phyloP scores from a whole-genome alignment of 2,797 vertebrate species.

The Poecilia gillii region DNA sequence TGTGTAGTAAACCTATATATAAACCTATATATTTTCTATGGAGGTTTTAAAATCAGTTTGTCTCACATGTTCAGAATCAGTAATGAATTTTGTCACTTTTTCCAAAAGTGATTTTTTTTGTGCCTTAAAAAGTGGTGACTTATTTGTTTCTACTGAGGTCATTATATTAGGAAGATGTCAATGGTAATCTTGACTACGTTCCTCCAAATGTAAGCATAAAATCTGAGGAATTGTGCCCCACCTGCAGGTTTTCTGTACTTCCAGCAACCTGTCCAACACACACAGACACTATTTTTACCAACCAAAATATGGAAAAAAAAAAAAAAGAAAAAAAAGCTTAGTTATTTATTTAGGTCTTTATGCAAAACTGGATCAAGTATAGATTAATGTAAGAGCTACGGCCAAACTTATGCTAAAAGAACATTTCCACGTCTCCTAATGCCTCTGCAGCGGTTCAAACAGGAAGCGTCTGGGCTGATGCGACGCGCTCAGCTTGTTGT shows the following conservation, averaged over 20 bases:
- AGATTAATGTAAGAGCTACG: not conserved
- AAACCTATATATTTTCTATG: not conserved
- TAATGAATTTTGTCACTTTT: not conserved
- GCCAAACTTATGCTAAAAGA: not conserved
- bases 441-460: not conserved
- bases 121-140: not conserved
- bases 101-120: too few species aligned
- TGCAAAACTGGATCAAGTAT: not conserved
- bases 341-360: not conserved
- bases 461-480: not conserved
- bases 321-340: rapidly evolving
- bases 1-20: not conserved
- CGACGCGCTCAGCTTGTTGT: not conserved
- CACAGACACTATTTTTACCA: not conserved
- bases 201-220: not conserved
- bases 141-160: too few species aligned
- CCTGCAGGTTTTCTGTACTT: not conserved
- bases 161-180: too few species aligned
- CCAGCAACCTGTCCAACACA: not conserved
- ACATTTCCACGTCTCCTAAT: not conserved
- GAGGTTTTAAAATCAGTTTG: not conserved
- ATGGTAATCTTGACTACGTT: not conserved
- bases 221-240: not conserved
- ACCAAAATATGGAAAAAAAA: not conserved
- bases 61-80: not conserved